phyloP scores from a whole-genome alignment of 2,797 vertebrate species.

The Onychomys torridus region DNA sequence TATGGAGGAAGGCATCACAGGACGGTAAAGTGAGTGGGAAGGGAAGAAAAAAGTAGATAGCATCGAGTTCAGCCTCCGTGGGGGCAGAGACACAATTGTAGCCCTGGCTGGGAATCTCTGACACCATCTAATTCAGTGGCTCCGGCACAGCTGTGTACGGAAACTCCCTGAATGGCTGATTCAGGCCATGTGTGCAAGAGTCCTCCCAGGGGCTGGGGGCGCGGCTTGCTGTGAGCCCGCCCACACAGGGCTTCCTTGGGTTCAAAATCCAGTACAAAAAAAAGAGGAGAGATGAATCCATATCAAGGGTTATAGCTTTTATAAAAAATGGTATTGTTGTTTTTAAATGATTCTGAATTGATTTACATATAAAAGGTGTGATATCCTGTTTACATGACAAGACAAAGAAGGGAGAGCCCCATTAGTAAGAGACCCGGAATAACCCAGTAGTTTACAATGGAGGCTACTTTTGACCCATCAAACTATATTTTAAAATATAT shows the following conservation, averaged over 20 bases:
- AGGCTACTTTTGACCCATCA: background rate
- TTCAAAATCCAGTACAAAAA: background rate
- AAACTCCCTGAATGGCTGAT: slow-evolving; percentile 11
- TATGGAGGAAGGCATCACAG: no score
- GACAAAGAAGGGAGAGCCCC: slow-evolving; percentile 16
- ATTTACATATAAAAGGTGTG: slow-evolving; percentile 26
- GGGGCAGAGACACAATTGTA: background rate
- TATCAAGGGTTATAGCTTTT: background rate
- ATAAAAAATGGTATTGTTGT: slow-evolving; percentile 1
- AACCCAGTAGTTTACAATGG: background rate
- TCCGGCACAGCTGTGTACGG: background rate
- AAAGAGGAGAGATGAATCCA: no score
- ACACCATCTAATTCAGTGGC: background rate
- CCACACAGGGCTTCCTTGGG: background rate
- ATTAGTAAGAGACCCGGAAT: background rate
- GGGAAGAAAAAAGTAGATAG: background rate
- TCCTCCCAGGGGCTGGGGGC: background rate
- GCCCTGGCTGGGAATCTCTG: background rate
- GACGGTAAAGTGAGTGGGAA: background rate
- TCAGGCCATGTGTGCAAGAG: background rate
- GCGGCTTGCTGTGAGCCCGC: background rate
- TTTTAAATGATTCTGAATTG: slow-evolving; percentile 25
- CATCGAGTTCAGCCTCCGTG: background rate
- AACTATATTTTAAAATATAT: background rate
- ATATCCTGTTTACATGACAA: background rate